Evolutionary conservation across 2,797 vertebrate genomes (phyloP), one percentile per base, ranked within the genome.

Genomic region (Coendou prehensilis): DNA sequence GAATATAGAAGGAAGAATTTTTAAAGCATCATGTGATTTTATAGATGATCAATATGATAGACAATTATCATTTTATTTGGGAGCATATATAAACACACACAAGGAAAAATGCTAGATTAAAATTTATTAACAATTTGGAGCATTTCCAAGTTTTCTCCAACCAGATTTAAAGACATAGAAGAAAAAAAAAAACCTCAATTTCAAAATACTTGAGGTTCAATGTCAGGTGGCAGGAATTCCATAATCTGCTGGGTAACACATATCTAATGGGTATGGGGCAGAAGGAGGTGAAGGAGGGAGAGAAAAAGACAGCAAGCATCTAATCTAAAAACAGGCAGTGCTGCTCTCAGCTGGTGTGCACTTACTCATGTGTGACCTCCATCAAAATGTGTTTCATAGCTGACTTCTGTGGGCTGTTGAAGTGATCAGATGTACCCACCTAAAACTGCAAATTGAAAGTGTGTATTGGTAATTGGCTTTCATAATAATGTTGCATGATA

Each of bases 191-290:
- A 90, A 67, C 78, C 14, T 76, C 28, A 63, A 9, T 91, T 97
- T 96, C 78, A 78, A 92, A 96, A 94, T 73, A 73, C 59, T 78
- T 61, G 30, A 84, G 9, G 17, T 93, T 96, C 37, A 52, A 6
- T 79, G 73, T 82, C 71, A 83, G 47, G n/a, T 86, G 15, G 18
- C 73, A 59, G 63, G 71, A 79, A 69, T 93, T 92, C 69, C 26
- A 52, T 80, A 75, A 85, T 86, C 56, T 95, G 23, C 78, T 89
- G 4, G 37, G 17, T 93, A 59, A 30, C 54, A 89, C 80, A 37
- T 54, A 81, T 45, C 86, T 64, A 56, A 59, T 47, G 63, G 59
- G 61, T 50, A 13, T 20, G 13, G 50, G 47, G 41, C 33, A n/a
- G 73, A 82, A 26, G 6, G 13, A 85, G 5, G 17, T 30, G 9